A percentile compares a stretch with the other conserved stretches of the same genome.
phyloP scores from a whole-genome alignment of 2,797 vertebrate species.

The Alca torda region DNA sequence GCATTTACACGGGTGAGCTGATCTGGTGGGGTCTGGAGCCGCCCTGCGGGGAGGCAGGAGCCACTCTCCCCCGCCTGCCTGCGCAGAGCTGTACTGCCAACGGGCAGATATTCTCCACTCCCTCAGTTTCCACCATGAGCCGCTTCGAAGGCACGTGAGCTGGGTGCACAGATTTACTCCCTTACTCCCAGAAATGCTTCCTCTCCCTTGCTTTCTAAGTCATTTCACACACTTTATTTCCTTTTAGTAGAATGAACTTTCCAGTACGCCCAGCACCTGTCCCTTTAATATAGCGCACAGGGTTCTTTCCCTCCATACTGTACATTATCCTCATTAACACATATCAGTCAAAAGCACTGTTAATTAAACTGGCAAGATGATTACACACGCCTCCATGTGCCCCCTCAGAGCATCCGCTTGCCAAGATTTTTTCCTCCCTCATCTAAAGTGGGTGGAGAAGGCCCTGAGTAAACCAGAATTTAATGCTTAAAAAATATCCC shows the following conservation, averaged over 20 bases:
- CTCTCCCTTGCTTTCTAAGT: neutral
- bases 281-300: constrained; percentile 68
- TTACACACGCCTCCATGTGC: constrained; percentile 61
- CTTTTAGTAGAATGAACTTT: constrained; percentile 59
- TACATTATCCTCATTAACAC: constrained; percentile 73
- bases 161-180: neutral
- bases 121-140: neutral
- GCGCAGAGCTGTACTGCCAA: neutral
- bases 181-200: constrained; percentile 11
- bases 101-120: neutral
- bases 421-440: constrained; percentile 55
- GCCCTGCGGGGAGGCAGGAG: neutral
- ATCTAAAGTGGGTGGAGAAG: constrained; percentile 62
- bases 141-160: neutral
- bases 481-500: constrained; percentile 37
- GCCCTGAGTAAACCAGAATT: constrained; percentile 56
- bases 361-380: constrained; percentile 62
- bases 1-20: neutral
- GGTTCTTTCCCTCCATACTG: constrained; percentile 67
- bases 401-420: constrained; percentile 52
- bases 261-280: constrained; percentile 65
- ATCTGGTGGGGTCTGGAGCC: neutral
- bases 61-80: neutral
- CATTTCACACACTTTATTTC: neutral
- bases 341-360: constrained; percentile 70